Base-by-base conservation (phyloP, 2,113 vertebrate genomes). In the Pteropus alecto region DNA sequence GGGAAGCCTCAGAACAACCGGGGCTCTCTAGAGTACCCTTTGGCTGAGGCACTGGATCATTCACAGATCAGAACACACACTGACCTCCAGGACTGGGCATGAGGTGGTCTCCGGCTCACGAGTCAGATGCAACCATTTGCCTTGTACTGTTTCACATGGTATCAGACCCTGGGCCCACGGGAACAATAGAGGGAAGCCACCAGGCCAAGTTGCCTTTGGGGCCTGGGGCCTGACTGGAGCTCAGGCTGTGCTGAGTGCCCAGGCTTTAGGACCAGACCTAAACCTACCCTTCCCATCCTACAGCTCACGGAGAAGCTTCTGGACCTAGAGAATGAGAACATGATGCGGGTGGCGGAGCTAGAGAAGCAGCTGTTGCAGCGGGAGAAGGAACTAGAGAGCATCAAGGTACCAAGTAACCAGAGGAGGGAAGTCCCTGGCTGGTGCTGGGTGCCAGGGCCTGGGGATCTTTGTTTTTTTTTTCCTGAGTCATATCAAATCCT, bases 281-380 rank as follows among this genome's bases (percentile, higher is more conserved):
- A 61, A 63, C 14, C 95, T 21, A 0, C 3, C 30, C 70, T 90
- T 63, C 38, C 24, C 63, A 60, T 78, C 60, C 19, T 14, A 16
- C 94, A 99, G 99, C 99, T 99, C 94, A 99, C 99, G 0, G 99
- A 99, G 98, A 99, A 99, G 98, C 99, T 99, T 93, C 98, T 99
- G 98, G 99, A 99, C 96, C 98, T 99, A 94, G 99, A 99, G 98
- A 99, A 99, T 91, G 99, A 99, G 98, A 99, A 99, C 81, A 99
- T 99, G 98, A 99, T 99, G 99, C 99, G 99, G 88, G 99, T 99
- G 78, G 99, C 99, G 0, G 99, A 99, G 78, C 98, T 99, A 97
- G 99, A 99, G 98, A 99, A 99, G 97, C 98, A 99, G 90, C 98
- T 99, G 54, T 96, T 99, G 56, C 99, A 99, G 94, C 99, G 99